These are phyloP conservation scores for Cnemophilus loriae DNA, from an alignment of 2,113 vertebrate species.

Conservation along the genomic window DNA sequence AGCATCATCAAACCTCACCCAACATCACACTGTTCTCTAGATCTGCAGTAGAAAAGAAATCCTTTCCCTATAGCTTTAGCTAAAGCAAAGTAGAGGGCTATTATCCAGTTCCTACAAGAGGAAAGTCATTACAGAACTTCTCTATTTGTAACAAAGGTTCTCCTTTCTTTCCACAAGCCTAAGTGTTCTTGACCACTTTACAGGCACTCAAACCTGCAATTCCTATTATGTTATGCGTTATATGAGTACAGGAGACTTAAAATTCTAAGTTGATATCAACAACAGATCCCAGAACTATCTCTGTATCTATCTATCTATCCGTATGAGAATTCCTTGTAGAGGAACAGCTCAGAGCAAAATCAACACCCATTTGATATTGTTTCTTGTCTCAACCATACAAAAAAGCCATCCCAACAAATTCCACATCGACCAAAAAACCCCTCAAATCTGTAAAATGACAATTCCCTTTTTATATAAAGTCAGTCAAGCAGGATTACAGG, in stretches of 20 bases:
- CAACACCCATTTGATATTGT: not conserved
- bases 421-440: not conserved
- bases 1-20: not conserved
- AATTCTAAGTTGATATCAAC: not conserved
- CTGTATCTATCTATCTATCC: not conserved
- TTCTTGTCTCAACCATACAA: not conserved
- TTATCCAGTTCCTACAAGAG: not conserved
- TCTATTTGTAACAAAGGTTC: not conserved
- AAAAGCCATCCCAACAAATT: not conserved
- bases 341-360: not conserved
- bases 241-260: not conserved
- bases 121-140: not conserved
- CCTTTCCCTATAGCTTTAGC: not conserved
- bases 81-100: not conserved
- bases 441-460: not conserved
- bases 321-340: not conserved
- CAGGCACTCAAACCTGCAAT: not conserved
- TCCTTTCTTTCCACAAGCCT: not conserved
- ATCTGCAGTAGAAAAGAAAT: not conserved
- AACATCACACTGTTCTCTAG: not conserved
- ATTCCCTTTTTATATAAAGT: not conserved
- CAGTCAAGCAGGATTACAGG: not conserved
- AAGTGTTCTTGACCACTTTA: not conserved
- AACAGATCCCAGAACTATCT: not conserved
- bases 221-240: rapidly evolving